Base-by-base conservation (phyloP, 2,888 invertebrate species). In the Mayetiola destructor region DNA sequence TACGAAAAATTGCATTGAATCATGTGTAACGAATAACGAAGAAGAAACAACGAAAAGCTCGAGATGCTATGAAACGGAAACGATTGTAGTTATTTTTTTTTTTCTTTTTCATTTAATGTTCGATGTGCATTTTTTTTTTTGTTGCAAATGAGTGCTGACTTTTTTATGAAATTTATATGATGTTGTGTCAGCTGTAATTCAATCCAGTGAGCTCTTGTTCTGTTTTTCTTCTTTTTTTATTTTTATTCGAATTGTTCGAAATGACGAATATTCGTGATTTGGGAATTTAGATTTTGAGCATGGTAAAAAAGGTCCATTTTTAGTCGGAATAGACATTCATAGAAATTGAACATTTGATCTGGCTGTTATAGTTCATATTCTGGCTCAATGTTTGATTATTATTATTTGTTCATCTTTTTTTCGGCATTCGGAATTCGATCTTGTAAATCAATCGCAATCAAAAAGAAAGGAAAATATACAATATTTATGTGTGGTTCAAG, bases 1-100 rank as follows among this genome's bases (percentile, higher is more conserved):
- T n/a, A n/a, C n/a, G n/a, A 39, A 16, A 39, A 20, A 39, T 21
- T 40, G 40, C 40, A 40, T 40, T 40, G 40, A 40, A 40, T 40
- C 21, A 40, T 40, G 40, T 40, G 40, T 40, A 23, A 40, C 40
- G 23, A 40, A 40, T 40, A 20, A 23, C 40, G n/a, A n/a, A n/a
- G n/a, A n/a, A n/a, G n/a, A n/a, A n/a, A n/a, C n/a, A 20, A 40
- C 40, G 40, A 40, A 40, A 40, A 20, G 20, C 23, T 40, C 23
- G 21, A 40, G 40, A 40, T n/a, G n/a, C n/a, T n/a, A n/a, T n/a
- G n/a, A n/a, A n/a, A n/a, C n/a, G n/a, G n/a, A n/a, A n/a, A n/a
- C n/a, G n/a, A n/a, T n/a, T 32, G 32, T 32, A 32, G 6, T 39
- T 39, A 18, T 36, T 3, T 36, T 36, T 39, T 16, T 39, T 39